phyloP scores from a whole-genome alignment of 2,888 invertebrate species.

The Folsomia candida region DNA sequence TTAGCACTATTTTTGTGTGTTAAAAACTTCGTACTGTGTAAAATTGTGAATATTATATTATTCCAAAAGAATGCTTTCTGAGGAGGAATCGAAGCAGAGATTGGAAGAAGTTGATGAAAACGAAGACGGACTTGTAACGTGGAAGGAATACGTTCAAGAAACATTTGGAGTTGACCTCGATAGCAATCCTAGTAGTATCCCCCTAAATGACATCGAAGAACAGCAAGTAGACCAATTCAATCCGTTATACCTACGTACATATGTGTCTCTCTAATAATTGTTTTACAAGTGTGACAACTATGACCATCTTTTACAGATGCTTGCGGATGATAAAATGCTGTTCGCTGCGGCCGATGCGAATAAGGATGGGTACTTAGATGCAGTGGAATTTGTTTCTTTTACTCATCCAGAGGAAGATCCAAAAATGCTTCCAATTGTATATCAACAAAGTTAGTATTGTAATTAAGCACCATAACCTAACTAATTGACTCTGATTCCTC shows the following conservation, averaged over 20 bases:
- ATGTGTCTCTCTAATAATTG: too few relatives aligned
- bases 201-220: conserved; percentile 50
- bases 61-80: conserved; percentile 68
- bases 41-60: neutral
- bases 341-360: conserved; percentile 83
- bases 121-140: conserved; percentile 75
- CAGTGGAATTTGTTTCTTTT: conserved; percentile 81
- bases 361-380: conserved; percentile 71
- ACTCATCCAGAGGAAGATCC: conserved; percentile 91
- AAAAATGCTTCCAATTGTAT: conserved; percentile 75
- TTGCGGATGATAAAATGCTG: conserved; percentile 76
- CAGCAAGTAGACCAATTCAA: conserved; percentile 39
- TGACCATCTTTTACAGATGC: conserved; percentile 55
- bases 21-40: neutral
- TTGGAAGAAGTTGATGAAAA: conserved; percentile 82
- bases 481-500: too few relatives aligned
- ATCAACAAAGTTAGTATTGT: too few relatives aligned
- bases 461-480: conserved; percentile 55
- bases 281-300: too few relatives aligned
- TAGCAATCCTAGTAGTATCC: conserved; percentile 47
- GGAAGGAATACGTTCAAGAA: conserved; percentile 87
- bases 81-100: conserved; percentile 82
- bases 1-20: neutral
- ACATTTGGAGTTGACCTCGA: conserved; percentile 72
- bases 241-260: neutral